Evolutionary conservation across 2,888 invertebrate species (phyloP), one percentile per base, ranked within the genome.

Genomic region (Leptopilina syphax): DNA sequence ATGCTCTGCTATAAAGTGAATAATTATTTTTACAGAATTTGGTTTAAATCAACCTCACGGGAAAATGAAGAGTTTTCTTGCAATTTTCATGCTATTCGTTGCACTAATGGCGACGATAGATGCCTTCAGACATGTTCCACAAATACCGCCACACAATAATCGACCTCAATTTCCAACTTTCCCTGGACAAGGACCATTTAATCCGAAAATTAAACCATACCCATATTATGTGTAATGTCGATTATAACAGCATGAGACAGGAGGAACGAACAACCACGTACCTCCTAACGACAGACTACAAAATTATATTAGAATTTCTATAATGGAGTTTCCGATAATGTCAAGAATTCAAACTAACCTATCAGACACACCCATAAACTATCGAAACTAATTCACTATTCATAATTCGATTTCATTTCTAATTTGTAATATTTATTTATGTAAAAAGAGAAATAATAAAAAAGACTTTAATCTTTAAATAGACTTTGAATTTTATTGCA

Each of bases 171-270:
- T 77, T 57, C 80, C 82, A 27, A 80, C 27, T 65, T 80, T 81
- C n/a, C 82, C 83, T 5, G 78, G 81, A 63, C 79, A 80, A 3
- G 80, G 77, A 47, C 68, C 81, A 8, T 84, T 78, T 66, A 83
- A 82, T 9, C 77, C 80, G 2, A 54, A 47, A 24, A 13, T 65
- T 50, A 24, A 27, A 54, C 50, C 70, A 70, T 13, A 13, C 13
- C 24, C 27, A 9, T 24, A 63, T 63, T 24, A 24, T 24, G 63
- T 18, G 24, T 63, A 63, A 18, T 9, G 63, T 18, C 63, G 24
- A 18, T 24, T 18, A 63, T 63, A 24, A 24, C 18, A 8, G 50
- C 50, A 50, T 12, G 50, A 60, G 13, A 60, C 60, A 63, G 24
- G 24, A 24, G 18, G 24, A 63, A 9, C 5, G 24, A 63, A 63